Percentiles rank a stretch among this genome's conserved stretches.
These are phyloP conservation scores for Cairina moschata DNA, from an alignment of 2,113 vertebrate species.

Conservation along the genomic window DNA sequence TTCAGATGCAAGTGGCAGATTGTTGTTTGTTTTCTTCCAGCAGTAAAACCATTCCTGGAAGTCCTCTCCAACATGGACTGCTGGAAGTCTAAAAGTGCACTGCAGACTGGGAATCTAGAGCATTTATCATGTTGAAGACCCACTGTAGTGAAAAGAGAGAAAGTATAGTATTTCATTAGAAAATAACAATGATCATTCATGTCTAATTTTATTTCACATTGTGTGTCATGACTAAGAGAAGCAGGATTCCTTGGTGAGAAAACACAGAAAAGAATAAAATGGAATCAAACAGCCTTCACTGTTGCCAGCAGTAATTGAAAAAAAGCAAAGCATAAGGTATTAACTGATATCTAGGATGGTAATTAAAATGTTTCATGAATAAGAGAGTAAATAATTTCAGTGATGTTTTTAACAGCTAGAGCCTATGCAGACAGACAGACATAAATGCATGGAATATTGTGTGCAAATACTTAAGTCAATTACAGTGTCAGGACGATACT, in stretches of 20 bases:
- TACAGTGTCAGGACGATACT: constrained; percentile 4
- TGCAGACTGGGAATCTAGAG: not conserved
- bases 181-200: not conserved
- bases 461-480: not conserved
- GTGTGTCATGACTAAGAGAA: not conserved
- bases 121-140: not conserved
- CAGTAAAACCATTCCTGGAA: not conserved
- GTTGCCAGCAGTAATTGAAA: not conserved
- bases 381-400: not conserved
- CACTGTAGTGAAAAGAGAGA: not conserved
- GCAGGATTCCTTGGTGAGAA: not conserved
- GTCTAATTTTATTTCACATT: not conserved
- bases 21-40: not conserved
- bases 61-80: not conserved
- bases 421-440: not conserved
- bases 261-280: not conserved
- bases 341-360: not conserved
- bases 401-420: not conserved
- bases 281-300: not conserved
- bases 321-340: not conserved
- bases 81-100: not conserved
- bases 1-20: not conserved
- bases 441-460: not conserved
- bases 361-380: constrained; percentile 44
- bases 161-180: not conserved